A percentile compares a stretch with the other conserved stretches of the same genome.
Conservation (phyloP, 2,797 vertebrate species). For the Gallinago nigripennis region DNA sequence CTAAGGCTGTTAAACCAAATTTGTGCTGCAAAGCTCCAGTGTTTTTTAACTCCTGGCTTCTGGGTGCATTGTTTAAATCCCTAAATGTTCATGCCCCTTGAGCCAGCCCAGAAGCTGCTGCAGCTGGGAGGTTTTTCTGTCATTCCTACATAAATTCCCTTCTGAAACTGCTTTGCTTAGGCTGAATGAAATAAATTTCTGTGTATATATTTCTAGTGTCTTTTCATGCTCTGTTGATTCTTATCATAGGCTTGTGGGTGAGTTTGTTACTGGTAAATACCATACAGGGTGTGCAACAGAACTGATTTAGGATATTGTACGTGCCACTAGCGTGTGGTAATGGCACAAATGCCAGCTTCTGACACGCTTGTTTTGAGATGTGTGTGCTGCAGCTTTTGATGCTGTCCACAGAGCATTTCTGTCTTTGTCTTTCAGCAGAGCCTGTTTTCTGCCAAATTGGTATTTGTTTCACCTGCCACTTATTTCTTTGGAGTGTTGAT, state of each 20-base stretch:
- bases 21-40: fast-evolving
- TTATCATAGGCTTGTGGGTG: not conserved
- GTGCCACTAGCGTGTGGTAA: fast-evolving
- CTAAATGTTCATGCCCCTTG: fast-evolving
- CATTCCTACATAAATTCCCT: fast-evolving
- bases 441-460: not conserved
- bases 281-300: fast-evolving
- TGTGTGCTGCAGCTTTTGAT: not conserved
- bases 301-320: not conserved
- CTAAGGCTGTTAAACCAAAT: fast-evolving
- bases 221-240: not conserved
- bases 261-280: not conserved
- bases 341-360: not conserved
- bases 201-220: not conserved
- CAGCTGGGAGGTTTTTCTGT: not conserved
- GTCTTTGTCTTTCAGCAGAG: not conserved
- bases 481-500: not conserved
- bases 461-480: not conserved
- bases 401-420: not conserved
- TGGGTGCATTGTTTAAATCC: too few relatives aligned
- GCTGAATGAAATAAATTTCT: not conserved
- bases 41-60: not conserved
- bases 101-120: not conserved
- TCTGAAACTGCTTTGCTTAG: not conserved
- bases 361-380: not conserved